A percentile compares a stretch with the other conserved stretches of the same genome.
Conservation (phyloP, 53 echinoderm and acorn worm genomes). For the Paelopatides confundens region DNA sequence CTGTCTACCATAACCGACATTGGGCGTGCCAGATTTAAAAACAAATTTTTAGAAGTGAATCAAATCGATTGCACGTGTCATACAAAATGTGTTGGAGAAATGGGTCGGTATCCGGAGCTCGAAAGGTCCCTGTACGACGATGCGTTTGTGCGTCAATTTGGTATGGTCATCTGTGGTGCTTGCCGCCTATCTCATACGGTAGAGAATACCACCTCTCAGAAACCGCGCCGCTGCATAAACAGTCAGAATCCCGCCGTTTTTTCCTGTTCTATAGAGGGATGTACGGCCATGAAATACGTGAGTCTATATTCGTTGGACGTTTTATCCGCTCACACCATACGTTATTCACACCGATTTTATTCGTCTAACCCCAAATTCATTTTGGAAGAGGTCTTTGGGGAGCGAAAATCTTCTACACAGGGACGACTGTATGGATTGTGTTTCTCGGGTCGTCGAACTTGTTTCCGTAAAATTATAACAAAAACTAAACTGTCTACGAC, state of each 20-base stretch:
- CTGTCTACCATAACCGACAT: neutral
- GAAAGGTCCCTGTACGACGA: neutral
- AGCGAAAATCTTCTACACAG: neutral
- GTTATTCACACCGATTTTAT: neutral
- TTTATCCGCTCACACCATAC: neutral
- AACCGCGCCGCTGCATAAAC: neutral
- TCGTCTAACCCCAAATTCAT: neutral
- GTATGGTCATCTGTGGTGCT: neutral
- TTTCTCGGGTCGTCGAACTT: too few species aligned
- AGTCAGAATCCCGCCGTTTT: neutral
- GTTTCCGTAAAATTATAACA: neutral
- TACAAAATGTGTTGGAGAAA: neutral
- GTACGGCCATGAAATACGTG: neutral
- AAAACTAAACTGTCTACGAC: neutral
- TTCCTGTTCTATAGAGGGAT: neutral
- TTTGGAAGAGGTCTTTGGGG: neutral
- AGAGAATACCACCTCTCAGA: slow-evolving; percentile 6
- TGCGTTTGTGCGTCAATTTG: neutral
- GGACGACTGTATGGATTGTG: neutral
- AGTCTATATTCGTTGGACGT: neutral
- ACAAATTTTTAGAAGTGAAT: neutral
- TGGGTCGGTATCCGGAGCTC: neutral
- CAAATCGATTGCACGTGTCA: neutral
- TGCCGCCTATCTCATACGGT: neutral
- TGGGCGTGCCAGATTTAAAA: neutral